These are phyloP conservation scores for Thera obeliscata DNA, from an alignment of 2,888 invertebrate species.

Conservation along the genomic window DNA sequence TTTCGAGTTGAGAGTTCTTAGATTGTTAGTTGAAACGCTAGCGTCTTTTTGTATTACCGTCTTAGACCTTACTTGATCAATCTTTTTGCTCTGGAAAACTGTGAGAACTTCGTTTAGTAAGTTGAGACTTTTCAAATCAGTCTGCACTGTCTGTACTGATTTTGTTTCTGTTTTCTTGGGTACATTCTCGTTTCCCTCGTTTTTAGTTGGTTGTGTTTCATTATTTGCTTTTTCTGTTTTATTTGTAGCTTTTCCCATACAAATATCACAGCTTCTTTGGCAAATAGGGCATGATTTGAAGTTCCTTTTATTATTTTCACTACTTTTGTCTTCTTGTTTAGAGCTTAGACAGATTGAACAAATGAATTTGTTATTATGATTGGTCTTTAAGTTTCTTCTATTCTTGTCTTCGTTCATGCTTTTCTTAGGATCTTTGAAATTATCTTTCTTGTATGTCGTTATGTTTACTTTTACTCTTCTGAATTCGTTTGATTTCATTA, in stretches of 20 bases:
- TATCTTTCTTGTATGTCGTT: slow-evolving; percentile 54
- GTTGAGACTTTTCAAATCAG: slow-evolving; percentile 57
- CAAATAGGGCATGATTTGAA: slow-evolving; percentile 54
- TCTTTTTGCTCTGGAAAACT: slow-evolving; percentile 69
- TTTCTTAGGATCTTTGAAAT: slow-evolving; percentile 16
- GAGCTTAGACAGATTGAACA: slow-evolving; percentile 67
- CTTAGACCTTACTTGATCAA: slow-evolving; percentile 48
- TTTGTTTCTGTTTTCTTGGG: slow-evolving; percentile 11
- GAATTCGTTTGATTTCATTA: slow-evolving; percentile 21
- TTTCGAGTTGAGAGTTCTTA: slow-evolving; percentile 40
- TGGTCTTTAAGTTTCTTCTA: slow-evolving; percentile 30
- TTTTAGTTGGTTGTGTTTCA: slow-evolving; percentile 22
- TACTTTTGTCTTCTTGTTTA: slow-evolving; percentile 37
- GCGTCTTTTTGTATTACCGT: slow-evolving; percentile 59
- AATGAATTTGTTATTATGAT: slow-evolving; percentile 51
- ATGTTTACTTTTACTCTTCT: slow-evolving; percentile 63
- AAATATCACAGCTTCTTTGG: slow-evolving; percentile 40
- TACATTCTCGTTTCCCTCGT: background rate
- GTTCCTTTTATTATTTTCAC: slow-evolving; percentile 45
- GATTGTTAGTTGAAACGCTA: slow-evolving; percentile 56
- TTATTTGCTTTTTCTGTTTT: slow-evolving; percentile 27
- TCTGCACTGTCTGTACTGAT: slow-evolving; percentile 59
- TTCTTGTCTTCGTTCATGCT: slow-evolving; percentile 43
- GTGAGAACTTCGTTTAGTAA: slow-evolving; percentile 73
- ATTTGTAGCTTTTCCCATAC: slow-evolving; percentile 18